Base-by-base conservation (phyloP, 1,140 invertebrate genomes). In the Drosophila mayri region DNA sequence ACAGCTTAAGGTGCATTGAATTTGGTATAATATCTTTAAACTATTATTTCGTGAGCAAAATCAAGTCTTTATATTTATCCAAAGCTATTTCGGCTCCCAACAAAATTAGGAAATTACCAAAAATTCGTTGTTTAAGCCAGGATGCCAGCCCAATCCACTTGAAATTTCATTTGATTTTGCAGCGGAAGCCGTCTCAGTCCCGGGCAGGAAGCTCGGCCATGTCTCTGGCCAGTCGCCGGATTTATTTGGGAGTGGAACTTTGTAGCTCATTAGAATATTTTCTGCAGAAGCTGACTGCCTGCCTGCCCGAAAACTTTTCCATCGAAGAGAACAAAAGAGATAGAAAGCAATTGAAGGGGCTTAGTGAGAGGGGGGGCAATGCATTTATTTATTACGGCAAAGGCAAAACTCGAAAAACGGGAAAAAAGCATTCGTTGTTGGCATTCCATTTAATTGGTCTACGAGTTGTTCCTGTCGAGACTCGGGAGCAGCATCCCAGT, bases 221-320 rank as follows among this genome's bases (percentile, higher is more conserved):
- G 47, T 68, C 62, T 41, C 57, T 66, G 66, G 10, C 35, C 62
- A 18, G 28, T 66, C 47, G 28, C 20, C 38, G 28, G 47, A 63
- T 30, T 63, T 46, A 46, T 37, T 38, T 11, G 38, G 46, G n/a
- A 40, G 38, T 50, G 52, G 44, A 87, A 87, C 85, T 88, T 88
- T 84, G 84, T 80, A 77, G 72, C 84, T 87, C 84, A 87, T 87
- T 87, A 87, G 84, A 87, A 87, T 87, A 87, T 84, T 87, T 88
- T 88, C 84, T 84, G 78, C 65, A 75, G 44, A 76, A 76, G 50
- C 72, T 58, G 60, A 71, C 57, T 43, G 41, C 68, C 59, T 64
- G 44, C 57, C 63, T 59, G 61, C 38, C 60, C 63, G 25, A 80
- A 72, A 85, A 85, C 54, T 63, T 87, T 76, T 49, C 47, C 52